Evolutionary conservation across 2,797 vertebrate genomes (phyloP).

Genomic region (Bovichtus variegatus): DNA sequence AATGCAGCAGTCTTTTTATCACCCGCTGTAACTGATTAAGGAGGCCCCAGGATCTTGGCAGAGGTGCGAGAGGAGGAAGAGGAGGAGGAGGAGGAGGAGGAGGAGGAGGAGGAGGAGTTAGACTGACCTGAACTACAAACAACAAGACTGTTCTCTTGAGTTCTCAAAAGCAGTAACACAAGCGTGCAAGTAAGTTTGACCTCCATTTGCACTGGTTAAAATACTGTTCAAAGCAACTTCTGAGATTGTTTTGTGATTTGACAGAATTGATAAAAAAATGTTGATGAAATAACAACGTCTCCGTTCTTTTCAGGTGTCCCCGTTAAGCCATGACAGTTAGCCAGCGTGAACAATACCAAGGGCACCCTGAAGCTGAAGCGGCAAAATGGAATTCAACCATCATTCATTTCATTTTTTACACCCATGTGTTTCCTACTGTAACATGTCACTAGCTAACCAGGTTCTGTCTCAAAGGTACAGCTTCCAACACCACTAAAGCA

Average conservation of each 20-base stretch:
- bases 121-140: not conserved
- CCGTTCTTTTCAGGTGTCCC: too few species aligned
- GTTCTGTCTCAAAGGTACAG: too few species aligned
- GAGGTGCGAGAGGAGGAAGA: constrained; percentile 42
- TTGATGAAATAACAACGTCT: too few species aligned
- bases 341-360: too few species aligned
- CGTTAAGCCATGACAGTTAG: too few species aligned
- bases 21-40: constrained; percentile 72
- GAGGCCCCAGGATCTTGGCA: constrained; percentile 68
- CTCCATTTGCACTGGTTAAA: not conserved
- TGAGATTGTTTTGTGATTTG: too few species aligned
- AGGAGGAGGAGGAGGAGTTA: constrained; percentile 9
- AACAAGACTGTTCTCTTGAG: not conserved
- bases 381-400: too few species aligned
- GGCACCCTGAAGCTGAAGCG: too few species aligned
- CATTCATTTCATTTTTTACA: too few species aligned
- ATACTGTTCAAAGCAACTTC: not conserved
- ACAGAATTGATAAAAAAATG: too few species aligned
- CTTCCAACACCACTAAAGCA: too few species aligned
- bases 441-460: not conserved
- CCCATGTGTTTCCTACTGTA: not conserved
- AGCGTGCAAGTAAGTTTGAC: not conserved
- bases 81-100: not conserved
- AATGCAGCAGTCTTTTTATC: constrained; percentile 63
- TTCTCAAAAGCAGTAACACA: not conserved